These are phyloP conservation scores for Wiebesia pumilae DNA, from an alignment of 1,140 invertebrate genomes.

Conservation along the genomic window DNA sequence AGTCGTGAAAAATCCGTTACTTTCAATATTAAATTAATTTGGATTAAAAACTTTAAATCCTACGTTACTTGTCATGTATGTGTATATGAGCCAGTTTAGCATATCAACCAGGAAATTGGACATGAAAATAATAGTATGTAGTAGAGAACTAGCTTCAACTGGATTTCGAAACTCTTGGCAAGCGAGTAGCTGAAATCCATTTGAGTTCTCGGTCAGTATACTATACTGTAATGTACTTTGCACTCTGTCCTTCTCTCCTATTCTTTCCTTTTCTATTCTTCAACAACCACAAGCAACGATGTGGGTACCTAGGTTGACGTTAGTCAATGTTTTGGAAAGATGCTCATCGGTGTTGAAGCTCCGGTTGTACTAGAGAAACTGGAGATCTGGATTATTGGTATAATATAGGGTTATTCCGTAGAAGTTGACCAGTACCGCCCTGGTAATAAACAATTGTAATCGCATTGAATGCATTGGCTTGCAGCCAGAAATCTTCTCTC, in stretches of 20 bases:
- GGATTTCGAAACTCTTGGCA: constrained; percentile 33
- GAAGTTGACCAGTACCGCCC: constrained; percentile 65
- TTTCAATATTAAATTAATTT: too few species aligned
- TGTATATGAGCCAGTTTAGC: too few species aligned
- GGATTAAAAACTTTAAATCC: too few species aligned
- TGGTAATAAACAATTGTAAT: constrained; percentile 68
- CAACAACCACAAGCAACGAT: not conserved
- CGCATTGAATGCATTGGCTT: constrained; percentile 54
- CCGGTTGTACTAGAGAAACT: not conserved
- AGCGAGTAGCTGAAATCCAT: constrained; percentile 49
- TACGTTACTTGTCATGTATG: not conserved
- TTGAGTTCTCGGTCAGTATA: constrained; percentile 43
- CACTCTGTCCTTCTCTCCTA: not conserved
- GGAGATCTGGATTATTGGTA: constrained; percentile 38
- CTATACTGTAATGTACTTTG: constrained; percentile 29
- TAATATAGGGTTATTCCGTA: constrained; percentile 62
- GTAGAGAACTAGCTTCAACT: not conserved
- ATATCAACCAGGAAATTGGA: not conserved
- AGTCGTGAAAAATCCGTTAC: too few species aligned
- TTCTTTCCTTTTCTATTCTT: not conserved
- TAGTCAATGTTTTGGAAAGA: constrained; percentile 66
- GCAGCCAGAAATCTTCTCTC: constrained; percentile 12
- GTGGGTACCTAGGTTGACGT: constrained; percentile 5
- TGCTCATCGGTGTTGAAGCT: constrained; percentile 60
- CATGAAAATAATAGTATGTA: not conserved